Conservation (phyloP, 2,888 invertebrate species). For the Lypha dubia region DNA sequence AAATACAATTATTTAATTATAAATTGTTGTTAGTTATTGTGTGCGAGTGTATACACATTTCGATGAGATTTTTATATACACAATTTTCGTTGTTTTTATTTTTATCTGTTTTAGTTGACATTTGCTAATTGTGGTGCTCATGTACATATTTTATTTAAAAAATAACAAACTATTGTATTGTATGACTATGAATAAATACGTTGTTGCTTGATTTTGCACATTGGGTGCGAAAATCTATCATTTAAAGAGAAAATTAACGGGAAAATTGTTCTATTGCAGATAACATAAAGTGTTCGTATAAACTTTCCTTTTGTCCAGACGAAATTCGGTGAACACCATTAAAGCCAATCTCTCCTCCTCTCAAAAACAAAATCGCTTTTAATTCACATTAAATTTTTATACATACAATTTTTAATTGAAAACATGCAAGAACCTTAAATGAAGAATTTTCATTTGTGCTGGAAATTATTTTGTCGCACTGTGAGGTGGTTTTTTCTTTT, state of each 20-base stretch:
- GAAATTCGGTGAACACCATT: neutral
- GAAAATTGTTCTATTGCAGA: no score
- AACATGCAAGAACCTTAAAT: neutral
- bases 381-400: neutral
- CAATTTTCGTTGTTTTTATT: neutral
- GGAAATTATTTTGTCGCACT: neutral
- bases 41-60: neutral
- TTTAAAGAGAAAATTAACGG: no score
- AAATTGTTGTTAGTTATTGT: conserved; percentile 24
- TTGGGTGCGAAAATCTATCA: neutral
- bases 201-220: neutral
- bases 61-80: neutral
- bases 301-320: neutral
- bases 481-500: neutral
- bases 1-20: conserved; percentile 12
- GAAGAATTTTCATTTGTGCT: neutral
- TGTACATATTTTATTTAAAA: neutral
- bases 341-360: neutral
- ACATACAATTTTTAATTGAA: neutral
- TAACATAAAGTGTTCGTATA: no score
- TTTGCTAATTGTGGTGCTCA: conserved; percentile 53
- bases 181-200: neutral
- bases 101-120: conserved; percentile 43
- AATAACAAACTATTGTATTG: neutral
- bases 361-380: neutral